phyloP scores from a whole-genome alignment of 2,113 vertebrate species.

The Circaetus gallicus region DNA sequence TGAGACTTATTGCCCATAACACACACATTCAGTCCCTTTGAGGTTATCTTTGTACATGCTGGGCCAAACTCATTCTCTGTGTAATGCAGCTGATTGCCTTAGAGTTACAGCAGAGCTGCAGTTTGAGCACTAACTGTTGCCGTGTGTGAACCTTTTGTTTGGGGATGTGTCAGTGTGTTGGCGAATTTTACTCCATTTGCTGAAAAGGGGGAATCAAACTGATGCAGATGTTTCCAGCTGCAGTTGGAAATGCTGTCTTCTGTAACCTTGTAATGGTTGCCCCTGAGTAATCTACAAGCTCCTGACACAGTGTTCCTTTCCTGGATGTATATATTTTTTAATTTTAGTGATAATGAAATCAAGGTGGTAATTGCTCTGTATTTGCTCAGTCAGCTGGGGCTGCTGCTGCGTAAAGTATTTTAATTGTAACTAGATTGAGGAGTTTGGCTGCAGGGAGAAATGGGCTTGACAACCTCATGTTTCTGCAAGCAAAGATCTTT shows the following conservation, averaged over 20 bases:
- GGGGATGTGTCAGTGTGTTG: neutral
- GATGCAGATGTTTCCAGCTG: neutral
- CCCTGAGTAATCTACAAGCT: neutral
- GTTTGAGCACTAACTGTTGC: neutral
- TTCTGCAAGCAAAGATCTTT: neutral
- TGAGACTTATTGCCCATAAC: neutral
- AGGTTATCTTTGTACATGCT: neutral
- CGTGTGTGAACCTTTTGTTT: neutral
- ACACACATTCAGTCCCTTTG: neutral
- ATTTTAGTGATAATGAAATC: neutral
- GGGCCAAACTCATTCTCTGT: neutral
- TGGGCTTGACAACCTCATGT: neutral
- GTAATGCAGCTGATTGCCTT: rapidly evolving
- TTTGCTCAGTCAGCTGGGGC: neutral
- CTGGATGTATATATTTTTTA: neutral
- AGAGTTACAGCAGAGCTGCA: neutral
- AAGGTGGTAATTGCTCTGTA: neutral
- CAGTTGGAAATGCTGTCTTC: neutral
- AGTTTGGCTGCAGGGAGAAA: neutral
- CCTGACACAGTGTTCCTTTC: neutral
- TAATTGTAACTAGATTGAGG: neutral
- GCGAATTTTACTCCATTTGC: neutral
- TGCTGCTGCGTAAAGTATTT: neutral
- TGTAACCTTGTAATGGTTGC: neutral
- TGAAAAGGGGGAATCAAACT: neutral